Evolutionary conservation across 1,140 invertebrate species (phyloP).

Genomic region (Drosophila ercepeae): DNA sequence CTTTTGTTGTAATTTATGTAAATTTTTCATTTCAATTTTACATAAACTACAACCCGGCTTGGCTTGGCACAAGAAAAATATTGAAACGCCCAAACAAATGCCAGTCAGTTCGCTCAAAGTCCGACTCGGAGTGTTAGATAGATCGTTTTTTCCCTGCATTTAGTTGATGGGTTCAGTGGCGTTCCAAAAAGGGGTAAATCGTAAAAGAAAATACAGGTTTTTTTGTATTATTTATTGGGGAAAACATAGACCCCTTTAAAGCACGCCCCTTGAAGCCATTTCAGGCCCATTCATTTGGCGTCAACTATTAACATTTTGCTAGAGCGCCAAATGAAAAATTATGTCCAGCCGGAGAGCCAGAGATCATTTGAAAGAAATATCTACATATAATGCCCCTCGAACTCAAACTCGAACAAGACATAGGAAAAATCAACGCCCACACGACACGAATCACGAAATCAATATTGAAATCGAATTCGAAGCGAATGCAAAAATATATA

Average conservation of each 20-base stretch:
- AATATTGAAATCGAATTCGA: slow-evolving; percentile 28
- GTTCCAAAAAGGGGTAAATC: neutral
- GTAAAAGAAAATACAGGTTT: neutral
- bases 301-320: slow-evolving; percentile 43
- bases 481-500: slow-evolving; percentile 39
- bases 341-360: slow-evolving; percentile 22
- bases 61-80: slow-evolving; percentile 30
- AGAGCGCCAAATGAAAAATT: slow-evolving; percentile 40
- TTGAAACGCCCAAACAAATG: slow-evolving; percentile 74
- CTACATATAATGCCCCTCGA: slow-evolving; percentile 10
- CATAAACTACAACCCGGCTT: slow-evolving; percentile 46
- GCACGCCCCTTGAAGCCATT: neutral
- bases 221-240: too few relatives aligned
- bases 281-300: slow-evolving; percentile 24
- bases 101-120: slow-evolving; percentile 35
- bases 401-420: slow-evolving; percentile 22
- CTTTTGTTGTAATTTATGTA: slow-evolving; percentile 75
- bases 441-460: slow-evolving; percentile 46
- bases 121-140: slow-evolving; percentile 19
- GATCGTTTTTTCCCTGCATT: slow-evolving; percentile 37
- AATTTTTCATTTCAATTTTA: slow-evolving; percentile 68
- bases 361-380: slow-evolving; percentile 43
- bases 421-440: slow-evolving; percentile 58
- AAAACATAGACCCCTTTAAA: too few relatives aligned
- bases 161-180: slow-evolving; percentile 35